Base-by-base conservation (phyloP, 2,888 invertebrate species). In the Sinhomidia bicolor region DNA sequence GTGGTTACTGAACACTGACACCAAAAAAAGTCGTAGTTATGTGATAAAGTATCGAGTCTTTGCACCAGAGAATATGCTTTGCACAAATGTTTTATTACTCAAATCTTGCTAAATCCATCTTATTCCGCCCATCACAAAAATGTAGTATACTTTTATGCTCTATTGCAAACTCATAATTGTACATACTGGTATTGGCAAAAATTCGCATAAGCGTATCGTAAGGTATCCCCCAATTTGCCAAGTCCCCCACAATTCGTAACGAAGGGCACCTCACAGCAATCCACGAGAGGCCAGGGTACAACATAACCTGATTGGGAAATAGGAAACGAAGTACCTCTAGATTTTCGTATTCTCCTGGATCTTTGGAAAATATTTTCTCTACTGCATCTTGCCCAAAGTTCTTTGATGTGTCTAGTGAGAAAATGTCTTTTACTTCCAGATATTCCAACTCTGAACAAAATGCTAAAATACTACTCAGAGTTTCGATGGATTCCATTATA, bases 181-280 rank as follows among this genome's bases (percentile, higher is more conserved):
- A 88, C 76, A 89, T 79, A 41, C 85, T 68, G 54, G 83, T 74
- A 57, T 90, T 83, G 23, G 89, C 60, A 85, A 76, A 57, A 65
- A 89, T 20, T 76, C 86, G 79, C 71, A 87, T 60, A 14, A 89
- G 17, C 1, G 88, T 79, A 12, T 84, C 85, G 60, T 85, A 78
- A 23, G 87, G 32, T 4, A 89, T 79, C 2, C 79, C 74, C 87
- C 90, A 91, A 23, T 36, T 36, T 14, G 68, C 68, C 20, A 91
- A 68, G 71, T 91, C 91, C 14, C 91, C 91, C 47, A 91, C 76
- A n/a, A 91, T 85, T 51, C 89, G 51, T 32, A 91, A 20, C 14
- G 47, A 3, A 1, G 90, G 90, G 65, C 91, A 91, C 10, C 84
- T 60, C 7, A 79, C 78, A 6, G 85, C 36, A 32, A 91, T 76